Base-by-base conservation (phyloP, 2,888 invertebrate genomes). In the Dioctria linearis region DNA sequence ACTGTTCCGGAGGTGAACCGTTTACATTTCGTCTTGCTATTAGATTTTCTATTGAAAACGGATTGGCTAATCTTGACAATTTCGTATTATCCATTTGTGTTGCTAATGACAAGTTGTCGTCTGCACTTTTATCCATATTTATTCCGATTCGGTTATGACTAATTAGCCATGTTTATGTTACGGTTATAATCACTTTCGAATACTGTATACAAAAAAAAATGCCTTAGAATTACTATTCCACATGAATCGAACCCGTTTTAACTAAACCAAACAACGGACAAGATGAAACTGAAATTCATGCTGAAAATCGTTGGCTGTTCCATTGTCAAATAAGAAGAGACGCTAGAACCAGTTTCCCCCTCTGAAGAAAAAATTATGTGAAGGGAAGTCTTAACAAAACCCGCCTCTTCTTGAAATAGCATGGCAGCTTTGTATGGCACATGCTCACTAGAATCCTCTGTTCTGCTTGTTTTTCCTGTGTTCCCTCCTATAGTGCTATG, bases 1-100 rank as follows among this genome's bases (percentile, higher is more conserved):
- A 8, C 5, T 39, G n/a, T 3, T 78, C 78, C 25, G 54, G 39
- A 13, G 73, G 63, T 65, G 63, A 54, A 51, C 9, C 42, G 51
- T 9, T 79, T 5, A 37, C 37, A 46, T 67, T 65, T 8, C 79
- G 78, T 39, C 86, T 87, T 46, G 89, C 86, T 82, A 89, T 89
- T 81, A 89, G 83, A 83, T 87, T 89, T 84, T 89, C 89, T 80
- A 89, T 89, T 13, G 89, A 89, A 82, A 89, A 89, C n/a, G 89
- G 87, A 81, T 88, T 89, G 4, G 88, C 86, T 82, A 88, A 86
- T 61, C 86, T 87, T 46, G 85, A 85, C 71, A 87, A 80, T 82
- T 87, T 86, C 42, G 84, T 84, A 43, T 25, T 43, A 59, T 79
- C 69, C 78, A 78, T 63, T 78, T 39, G 51, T 5, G 66, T 42